Evolutionary conservation across 2,888 invertebrate genomes (phyloP), one percentile per base, ranked within the genome.

Genomic region (Pristionchus entomophagus): DNA sequence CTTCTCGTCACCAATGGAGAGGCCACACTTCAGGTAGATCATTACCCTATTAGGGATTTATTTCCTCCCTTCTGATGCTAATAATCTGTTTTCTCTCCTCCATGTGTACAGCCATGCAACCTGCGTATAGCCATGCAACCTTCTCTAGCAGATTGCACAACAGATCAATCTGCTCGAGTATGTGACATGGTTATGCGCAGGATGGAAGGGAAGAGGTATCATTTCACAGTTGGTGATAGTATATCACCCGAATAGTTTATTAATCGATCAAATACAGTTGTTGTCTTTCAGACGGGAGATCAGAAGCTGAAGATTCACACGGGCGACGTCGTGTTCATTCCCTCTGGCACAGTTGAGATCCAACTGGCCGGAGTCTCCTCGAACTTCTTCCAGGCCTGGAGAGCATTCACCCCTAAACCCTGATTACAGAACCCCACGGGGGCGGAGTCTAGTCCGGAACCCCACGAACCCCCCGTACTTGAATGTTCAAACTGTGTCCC

Each of bases 301-400:
- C 73, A 85, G 85, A 53, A 35, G 51, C 85, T 85, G 29, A 51
- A 35, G 53, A 73, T 85, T 19, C 51, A 29, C 49, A 53, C 35
- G n/a, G 85, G 85, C 10, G 85, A 85, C 53, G 77, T 85, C 29
- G 35, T 85, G 35, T 85, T 85, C 77, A 32, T 85, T 5, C 85
- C 85, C 5, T 12, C 77, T 14, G 73, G 85, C 14, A 85, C 56
- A 3, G 77, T 29, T 12, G 77, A 53, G 29, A 56, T 84, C 49
- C 65, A 32, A 4, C 41, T 65, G 2, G 14, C 49, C 10, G 62
- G 49, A 29, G 45, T 45, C 32, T 84, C 82, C 29, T 56, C 38
- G 41, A 69, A 69, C 69, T 77, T 77, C 85, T 85, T 85, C 85
- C 73, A 86, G 49, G 86, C 78, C 45, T 80, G 65, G 62, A 59